Conservation (phyloP, 2,888 invertebrate species). For the Synanthedon myopaeformis region DNA sequence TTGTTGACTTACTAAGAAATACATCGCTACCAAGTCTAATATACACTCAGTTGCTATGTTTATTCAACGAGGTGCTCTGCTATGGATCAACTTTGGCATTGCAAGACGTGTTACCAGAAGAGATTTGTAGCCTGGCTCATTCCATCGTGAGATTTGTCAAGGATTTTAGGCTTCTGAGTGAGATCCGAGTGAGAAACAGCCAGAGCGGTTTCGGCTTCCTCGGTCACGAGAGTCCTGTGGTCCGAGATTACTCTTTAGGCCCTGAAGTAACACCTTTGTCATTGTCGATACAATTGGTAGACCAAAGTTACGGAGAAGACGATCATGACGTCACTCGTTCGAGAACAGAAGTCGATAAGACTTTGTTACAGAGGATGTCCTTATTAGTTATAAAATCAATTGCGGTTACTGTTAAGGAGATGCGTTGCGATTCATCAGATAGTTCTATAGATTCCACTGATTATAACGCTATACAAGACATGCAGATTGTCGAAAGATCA, state of each 20-base stretch:
- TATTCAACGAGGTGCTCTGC: constrained; percentile 91
- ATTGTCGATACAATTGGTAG: constrained; percentile 51
- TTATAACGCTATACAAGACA: constrained; percentile 88
- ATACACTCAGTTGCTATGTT: constrained; percentile 85
- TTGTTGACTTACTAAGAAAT: constrained; percentile 78
- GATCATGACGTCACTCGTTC: constrained; percentile 41
- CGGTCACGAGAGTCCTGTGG: constrained; percentile 49
- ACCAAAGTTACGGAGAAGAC: constrained; percentile 59
- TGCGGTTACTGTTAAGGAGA: constrained; percentile 91
- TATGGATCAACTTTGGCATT: constrained; percentile 91
- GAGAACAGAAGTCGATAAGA: constrained; percentile 75
- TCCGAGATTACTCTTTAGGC: constrained; percentile 46
- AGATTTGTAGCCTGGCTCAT: constrained; percentile 88
- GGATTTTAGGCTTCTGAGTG: constrained; percentile 80
- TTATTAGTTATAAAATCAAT: constrained; percentile 89
- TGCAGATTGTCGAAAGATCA: constrained; percentile 88
- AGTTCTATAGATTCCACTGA: constrained; percentile 87
- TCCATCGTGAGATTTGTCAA: constrained; percentile 88
- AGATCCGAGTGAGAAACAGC: constrained; percentile 54
- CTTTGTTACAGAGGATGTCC: constrained; percentile 87
- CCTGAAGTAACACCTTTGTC: constrained; percentile 42
- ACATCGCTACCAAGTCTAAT: constrained; percentile 82
- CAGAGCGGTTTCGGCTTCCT: constrained; percentile 59
- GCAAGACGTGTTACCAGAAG: constrained; percentile 88
- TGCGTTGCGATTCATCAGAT: constrained; percentile 87